phyloP scores from a whole-genome alignment of 2,888 invertebrate species.

The Drosophila nr. fundita region DNA sequence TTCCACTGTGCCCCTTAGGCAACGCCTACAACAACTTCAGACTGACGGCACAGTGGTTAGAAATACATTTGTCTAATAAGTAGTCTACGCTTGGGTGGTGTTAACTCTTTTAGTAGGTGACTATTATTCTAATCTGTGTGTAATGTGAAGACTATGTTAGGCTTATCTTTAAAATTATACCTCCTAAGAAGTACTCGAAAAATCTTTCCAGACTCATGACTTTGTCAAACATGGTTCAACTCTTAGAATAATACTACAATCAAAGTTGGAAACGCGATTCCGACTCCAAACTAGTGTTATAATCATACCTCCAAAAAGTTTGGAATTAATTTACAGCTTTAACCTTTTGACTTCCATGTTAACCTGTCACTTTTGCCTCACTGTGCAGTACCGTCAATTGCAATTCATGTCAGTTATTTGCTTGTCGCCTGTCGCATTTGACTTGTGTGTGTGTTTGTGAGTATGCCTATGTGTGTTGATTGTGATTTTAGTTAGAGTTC shows the following conservation, averaged over 20 bases:
- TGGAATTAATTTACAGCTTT: neutral
- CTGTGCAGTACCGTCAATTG: slow-evolving; percentile 55
- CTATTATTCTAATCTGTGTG: neutral
- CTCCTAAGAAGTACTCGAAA: neutral
- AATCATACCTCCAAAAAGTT: neutral
- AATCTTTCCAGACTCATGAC: neutral
- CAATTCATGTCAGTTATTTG: slow-evolving; percentile 49
- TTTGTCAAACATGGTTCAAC: neutral
- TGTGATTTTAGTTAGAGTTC: slow-evolving; percentile 56
- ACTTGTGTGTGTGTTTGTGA: slow-evolving; percentile 13
- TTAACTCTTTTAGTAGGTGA: neutral
- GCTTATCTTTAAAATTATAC: neutral
- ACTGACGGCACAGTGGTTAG: slow-evolving; percentile 29
- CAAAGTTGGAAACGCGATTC: neutral
- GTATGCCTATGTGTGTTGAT: slow-evolving; percentile 24
- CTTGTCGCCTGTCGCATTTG: slow-evolving; percentile 38
- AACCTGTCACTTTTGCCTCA: slow-evolving; percentile 6
- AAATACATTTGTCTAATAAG: neutral
- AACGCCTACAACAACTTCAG: slow-evolving; percentile 42
- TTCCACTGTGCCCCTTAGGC: slow-evolving; percentile 40
- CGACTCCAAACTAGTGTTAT: no score
- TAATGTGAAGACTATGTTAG: neutral
- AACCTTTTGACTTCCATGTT: neutral
- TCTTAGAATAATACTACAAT: neutral
- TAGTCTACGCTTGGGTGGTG: neutral